These are phyloP conservation scores for Idaea dimidiata DNA, from an alignment of 2,888 invertebrate genomes.

Conservation along the genomic window DNA sequence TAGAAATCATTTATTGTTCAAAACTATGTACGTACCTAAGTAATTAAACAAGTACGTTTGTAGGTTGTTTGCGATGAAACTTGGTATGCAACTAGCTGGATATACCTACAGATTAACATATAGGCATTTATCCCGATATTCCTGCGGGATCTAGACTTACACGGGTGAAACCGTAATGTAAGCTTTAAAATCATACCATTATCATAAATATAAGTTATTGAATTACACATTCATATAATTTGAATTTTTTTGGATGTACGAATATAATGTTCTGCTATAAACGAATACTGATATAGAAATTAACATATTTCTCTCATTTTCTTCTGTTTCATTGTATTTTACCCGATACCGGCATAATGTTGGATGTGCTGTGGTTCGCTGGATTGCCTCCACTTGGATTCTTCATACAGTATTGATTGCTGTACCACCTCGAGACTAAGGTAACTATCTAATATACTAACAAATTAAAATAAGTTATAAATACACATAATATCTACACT, in stretches of 20 bases:
- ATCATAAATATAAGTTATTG: neutral
- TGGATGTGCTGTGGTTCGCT: slow-evolving; percentile 19
- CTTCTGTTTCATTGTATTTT: slow-evolving; percentile 49
- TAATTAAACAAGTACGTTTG: no score
- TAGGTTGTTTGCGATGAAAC: no score
- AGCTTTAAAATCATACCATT: neutral
- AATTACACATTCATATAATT: neutral
- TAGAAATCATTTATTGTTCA: no score
- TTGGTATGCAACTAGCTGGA: no score
- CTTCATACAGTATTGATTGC: slow-evolving; percentile 55
- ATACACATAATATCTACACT: slow-evolving; percentile 20
- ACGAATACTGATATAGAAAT: slow-evolving; percentile 4
- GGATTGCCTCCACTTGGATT: slow-evolving; percentile 22
- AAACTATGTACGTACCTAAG: no score
- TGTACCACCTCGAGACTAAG: slow-evolving; percentile 66
- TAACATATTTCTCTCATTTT: slow-evolving; percentile 34
- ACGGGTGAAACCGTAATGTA: no score
- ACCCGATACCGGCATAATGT: slow-evolving; percentile 15
- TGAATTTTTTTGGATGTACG: neutral
- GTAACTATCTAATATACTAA: slow-evolving; percentile 54
- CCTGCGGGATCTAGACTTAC: no score
- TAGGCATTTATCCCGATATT: no score
- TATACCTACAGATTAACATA: no score
- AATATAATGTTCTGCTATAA: neutral
- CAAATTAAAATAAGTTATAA: slow-evolving; percentile 23